Evolutionary conservation across 2,797 vertebrate species (phyloP), one percentile per base, ranked within the genome.

Genomic region (Arremon brunneinucha): DNA sequence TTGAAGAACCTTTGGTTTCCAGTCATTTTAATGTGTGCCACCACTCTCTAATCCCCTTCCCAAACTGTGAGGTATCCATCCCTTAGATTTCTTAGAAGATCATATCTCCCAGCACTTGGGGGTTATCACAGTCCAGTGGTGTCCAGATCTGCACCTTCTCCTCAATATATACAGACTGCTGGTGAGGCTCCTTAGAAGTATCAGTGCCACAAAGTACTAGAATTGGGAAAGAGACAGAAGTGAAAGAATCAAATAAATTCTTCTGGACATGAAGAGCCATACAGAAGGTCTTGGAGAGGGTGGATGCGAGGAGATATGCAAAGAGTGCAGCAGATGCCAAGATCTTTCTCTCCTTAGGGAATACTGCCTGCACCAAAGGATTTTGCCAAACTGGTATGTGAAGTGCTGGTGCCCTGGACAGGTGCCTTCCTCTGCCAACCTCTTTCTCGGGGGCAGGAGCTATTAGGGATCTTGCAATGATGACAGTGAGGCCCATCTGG

Each of bases 371-470:
- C 28, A 46, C 12, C 37, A 68, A 80, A 87, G 60, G 26, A 49
- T 64, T 91, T 68, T 89, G 10, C 50, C 82, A 68, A 49, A 35
- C 17, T 4, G 1, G 10, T 43, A 7, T 43, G 23, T 41, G 28
- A 72, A 65, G 18, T 64, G 62, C 39, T 7, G 11, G 32, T 74
- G 18, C 12, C 57, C 49, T 18, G 26, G 24, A 65, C 1, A 19
- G 20, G 26, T 60, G 53, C 13, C n/a, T 64, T 64, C 43, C 32
- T 43, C 49, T 65, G 50, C 41, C 56, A 35, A 6, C 6, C 1
- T 15, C 44, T n/a, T 72, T 49, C 43, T 74, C 0, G 0, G 57
- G 0, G 1, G 37, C 37, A 68, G 53, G 22, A 74, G 32, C 41
- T 60, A 5, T 46, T 46, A 57, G 17, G 24, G 30, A 22, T 49